Percentiles rank a stretch among this genome's conserved stretches.
Conservation (phyloP, 2,113 vertebrate species). For the Chrysochloris asiatica region DNA sequence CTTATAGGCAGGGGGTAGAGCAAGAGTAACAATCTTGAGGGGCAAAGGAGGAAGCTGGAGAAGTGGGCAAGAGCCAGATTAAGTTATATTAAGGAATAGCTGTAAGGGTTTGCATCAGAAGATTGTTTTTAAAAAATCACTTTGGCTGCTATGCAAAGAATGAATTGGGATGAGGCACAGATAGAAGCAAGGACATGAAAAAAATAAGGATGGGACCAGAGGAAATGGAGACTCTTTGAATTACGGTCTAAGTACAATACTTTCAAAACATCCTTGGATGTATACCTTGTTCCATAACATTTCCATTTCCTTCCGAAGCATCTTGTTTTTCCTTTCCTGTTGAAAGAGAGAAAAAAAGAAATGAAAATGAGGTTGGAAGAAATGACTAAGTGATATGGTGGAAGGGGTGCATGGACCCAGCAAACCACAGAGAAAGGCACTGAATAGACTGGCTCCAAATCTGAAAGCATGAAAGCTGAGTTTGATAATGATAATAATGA, state of each 20-base stretch:
- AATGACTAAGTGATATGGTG: not conserved
- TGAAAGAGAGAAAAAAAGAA: not conserved
- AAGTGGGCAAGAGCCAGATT: not conserved
- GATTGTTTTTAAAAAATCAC: constrained; percentile 40
- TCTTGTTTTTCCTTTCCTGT: constrained; percentile 79
- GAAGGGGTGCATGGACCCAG: not conserved
- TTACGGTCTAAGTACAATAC: not conserved
- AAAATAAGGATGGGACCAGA: not conserved
- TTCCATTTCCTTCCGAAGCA: constrained; percentile 75
- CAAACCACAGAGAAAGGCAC: constrained; percentile 33
- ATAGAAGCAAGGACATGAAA: not conserved
- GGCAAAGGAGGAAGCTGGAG: not conserved
- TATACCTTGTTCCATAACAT: constrained; percentile 74
- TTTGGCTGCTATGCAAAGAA: constrained; percentile 19
- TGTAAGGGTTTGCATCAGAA: constrained; percentile 26
- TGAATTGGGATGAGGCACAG: constrained; percentile 1
- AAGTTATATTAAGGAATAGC: not conserved
- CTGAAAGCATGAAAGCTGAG: constrained; percentile 14
- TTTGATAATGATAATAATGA: constrained; percentile 3
- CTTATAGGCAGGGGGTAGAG: not conserved
- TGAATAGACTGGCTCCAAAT: constrained; percentile 26
- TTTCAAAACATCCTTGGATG: constrained; percentile 46
- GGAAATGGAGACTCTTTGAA: not conserved
- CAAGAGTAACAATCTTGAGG: constrained; percentile 25
- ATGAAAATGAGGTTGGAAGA: constrained; percentile 52